phyloP scores from a whole-genome alignment of 2,888 invertebrate genomes.

The Eristalinus aeneus region DNA sequence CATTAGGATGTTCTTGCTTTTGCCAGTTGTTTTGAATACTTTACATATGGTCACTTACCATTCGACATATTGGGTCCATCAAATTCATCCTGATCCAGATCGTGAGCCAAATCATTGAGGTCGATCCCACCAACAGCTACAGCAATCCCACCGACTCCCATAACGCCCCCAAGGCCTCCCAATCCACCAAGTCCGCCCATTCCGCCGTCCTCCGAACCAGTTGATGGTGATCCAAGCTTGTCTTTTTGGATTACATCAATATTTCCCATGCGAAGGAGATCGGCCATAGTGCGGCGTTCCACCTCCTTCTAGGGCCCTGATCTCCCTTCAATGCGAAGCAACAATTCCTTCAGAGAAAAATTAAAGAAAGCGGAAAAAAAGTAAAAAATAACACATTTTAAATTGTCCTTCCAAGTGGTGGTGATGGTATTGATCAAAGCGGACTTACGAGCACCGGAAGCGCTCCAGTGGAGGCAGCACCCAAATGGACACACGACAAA shows the following conservation, averaged over 20 bases:
- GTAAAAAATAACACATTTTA: neutral
- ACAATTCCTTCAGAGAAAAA: constrained; percentile 26
- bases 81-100: constrained; percentile 86
- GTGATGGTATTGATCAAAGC: neutral
- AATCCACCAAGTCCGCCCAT: constrained; percentile 76
- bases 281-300: constrained; percentile 82
- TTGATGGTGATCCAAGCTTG: constrained; percentile 91
- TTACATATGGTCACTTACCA: constrained; percentile 79
- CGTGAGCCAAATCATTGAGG: constrained; percentile 84
- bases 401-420: neutral
- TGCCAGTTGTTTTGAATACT: no score
- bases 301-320: neutral
- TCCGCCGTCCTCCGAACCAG: constrained; percentile 92
- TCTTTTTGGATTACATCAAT: constrained; percentile 86
- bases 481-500: constrained; percentile 38
- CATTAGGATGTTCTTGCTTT: no score
- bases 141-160: constrained; percentile 78
- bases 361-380: neutral
- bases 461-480: constrained; percentile 57
- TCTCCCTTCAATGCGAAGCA: constrained; percentile 43
- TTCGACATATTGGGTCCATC: constrained; percentile 85
- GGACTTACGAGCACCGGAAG: constrained; percentile 52
- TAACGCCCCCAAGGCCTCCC: constrained; percentile 77
- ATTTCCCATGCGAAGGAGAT: constrained; percentile 87
- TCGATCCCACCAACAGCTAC: constrained; percentile 81